Conservation (phyloP, 2,797 vertebrate species). For the Pitangus sulphuratus region DNA sequence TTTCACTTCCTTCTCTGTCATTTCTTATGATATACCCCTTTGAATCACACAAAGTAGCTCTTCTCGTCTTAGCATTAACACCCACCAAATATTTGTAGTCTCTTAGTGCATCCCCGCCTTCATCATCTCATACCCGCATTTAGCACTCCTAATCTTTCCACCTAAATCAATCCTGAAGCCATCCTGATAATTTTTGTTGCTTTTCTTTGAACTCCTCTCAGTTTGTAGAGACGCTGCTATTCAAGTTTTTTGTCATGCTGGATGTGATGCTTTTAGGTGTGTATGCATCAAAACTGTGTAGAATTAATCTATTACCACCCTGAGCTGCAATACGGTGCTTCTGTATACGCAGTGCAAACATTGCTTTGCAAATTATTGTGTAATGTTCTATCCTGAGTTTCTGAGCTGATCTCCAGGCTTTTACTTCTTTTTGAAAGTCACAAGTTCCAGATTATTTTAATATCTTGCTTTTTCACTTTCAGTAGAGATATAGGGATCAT, state of each 20-base stretch:
- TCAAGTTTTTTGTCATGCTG: background rate
- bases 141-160: background rate
- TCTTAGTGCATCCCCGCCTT: background rate
- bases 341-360: background rate
- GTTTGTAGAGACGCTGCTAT: background rate
- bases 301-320: background rate
- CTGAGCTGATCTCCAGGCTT: background rate
- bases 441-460: background rate
- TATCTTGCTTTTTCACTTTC: background rate
- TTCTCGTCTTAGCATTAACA: conserved; percentile 7
- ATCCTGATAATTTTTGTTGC: background rate
- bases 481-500: background rate
- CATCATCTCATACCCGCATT: background rate
- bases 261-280: background rate
- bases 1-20: conserved; percentile 2
- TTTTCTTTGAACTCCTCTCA: conserved; percentile 19
- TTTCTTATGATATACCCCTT: background rate
- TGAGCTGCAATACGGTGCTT: background rate
- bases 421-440: background rate
- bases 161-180: background rate
- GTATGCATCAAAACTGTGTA: background rate
- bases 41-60: conserved; percentile 13
- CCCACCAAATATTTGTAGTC: conserved; percentile 34
- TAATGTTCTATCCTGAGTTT: background rate
- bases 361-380: background rate